phyloP scores from a whole-genome alignment of 2,888 invertebrate species.

The Nemotelus pantherinus region DNA sequence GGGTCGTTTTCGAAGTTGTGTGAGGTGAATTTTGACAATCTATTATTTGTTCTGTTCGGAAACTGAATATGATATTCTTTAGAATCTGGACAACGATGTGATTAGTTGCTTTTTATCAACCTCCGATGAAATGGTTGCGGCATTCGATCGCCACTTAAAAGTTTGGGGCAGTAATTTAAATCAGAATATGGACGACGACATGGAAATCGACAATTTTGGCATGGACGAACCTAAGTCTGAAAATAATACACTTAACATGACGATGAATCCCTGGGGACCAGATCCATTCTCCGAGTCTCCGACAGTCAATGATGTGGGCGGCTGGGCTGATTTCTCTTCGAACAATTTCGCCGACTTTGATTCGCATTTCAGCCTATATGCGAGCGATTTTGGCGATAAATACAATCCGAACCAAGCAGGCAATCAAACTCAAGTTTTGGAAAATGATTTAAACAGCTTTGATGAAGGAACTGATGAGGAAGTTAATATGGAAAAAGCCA shows the following conservation, averaged over 20 bases:
- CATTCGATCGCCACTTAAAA: conserved; percentile 34
- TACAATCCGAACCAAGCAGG: conserved; percentile 1
- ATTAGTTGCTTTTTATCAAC: conserved; percentile 36
- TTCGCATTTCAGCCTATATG: conserved; percentile 60
- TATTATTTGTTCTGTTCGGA: conserved; percentile 13
- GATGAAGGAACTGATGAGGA: conserved; percentile 60
- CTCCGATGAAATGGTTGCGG: conserved; percentile 26
- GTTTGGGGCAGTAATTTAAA: conserved; percentile 36
- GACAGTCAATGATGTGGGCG: conserved; percentile 19
- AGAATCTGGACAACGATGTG: conserved; percentile 33
- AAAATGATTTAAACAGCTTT: conserved; percentile 44
- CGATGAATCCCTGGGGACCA: conserved; percentile 58
- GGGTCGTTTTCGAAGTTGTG: conserved; percentile 30
- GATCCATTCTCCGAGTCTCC: conserved; percentile 54
- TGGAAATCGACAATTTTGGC: conserved; percentile 18
- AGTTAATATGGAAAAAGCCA: conserved; percentile 60
- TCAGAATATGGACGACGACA: conserved; percentile 24
- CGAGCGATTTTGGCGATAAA: conserved; percentile 57
- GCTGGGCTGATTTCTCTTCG: conserved; percentile 59
- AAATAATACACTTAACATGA: conserved; percentile 34
- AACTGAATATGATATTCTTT: conserved; percentile 3
- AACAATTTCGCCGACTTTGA: conserved; percentile 64
- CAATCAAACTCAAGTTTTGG: conserved; percentile 45
- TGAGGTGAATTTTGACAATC: conserved; percentile 23
- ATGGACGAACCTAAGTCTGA: conserved; percentile 18